Conservation (phyloP, 2,113 vertebrate species). For the Atractosteus spatula region DNA sequence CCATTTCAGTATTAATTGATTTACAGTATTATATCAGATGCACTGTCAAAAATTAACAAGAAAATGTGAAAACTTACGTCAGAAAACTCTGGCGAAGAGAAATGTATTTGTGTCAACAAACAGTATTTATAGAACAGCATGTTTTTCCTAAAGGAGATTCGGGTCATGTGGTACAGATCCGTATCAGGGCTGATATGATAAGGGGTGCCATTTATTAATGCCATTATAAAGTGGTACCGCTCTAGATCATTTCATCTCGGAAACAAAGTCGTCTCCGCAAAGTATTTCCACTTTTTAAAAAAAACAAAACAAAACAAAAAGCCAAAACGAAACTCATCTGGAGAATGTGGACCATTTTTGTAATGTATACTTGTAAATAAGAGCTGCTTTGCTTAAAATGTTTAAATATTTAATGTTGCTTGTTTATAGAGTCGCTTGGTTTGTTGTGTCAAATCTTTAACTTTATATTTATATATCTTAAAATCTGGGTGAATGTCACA, state of each 20-base stretch:
- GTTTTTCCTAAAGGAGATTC: too few relatives aligned
- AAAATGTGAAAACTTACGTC: conserved; percentile 9
- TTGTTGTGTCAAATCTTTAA: conserved; percentile 83
- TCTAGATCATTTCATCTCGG: background rate
- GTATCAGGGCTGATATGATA: too few relatives aligned
- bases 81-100: conserved; percentile 42
- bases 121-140: conserved; percentile 9
- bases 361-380: conserved; percentile 82
- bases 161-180: too few relatives aligned
- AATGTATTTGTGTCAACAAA: conserved; percentile 35
- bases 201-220: conserved; percentile 1
- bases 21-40: background rate
- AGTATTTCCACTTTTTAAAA: conserved; percentile 20
- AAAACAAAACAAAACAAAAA: conserved; percentile 15
- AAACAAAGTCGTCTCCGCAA: conserved; percentile 15
- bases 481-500: conserved; percentile 70
- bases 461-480: conserved; percentile 93
- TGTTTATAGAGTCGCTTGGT: conserved; percentile 63
- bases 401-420: conserved; percentile 84
- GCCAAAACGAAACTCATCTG: conserved; percentile 43
- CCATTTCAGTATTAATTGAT: background rate
- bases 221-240: conserved; percentile 36
- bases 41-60: conserved; percentile 29
- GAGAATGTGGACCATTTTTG: conserved; percentile 83
- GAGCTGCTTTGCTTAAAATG: conserved; percentile 72